phyloP scores from a whole-genome alignment of 2,888 invertebrate genomes.

The Zele albiditarsus region DNA sequence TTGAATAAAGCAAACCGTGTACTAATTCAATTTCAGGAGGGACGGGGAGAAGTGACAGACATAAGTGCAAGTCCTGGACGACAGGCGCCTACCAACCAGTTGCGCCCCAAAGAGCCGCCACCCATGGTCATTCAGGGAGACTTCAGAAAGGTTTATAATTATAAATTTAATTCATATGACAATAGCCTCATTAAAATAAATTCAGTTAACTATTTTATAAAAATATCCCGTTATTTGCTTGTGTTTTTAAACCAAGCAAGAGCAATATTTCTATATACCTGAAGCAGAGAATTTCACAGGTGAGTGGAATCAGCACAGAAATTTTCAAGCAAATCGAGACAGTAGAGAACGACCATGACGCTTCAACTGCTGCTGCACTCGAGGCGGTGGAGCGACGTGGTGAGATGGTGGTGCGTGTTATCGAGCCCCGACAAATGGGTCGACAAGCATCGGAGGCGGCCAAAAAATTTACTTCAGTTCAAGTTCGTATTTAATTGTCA shows the following conservation, averaged over 20 bases:
- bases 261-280: constrained; percentile 6
- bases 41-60: constrained; percentile 93
- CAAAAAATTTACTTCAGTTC: constrained; percentile 87
- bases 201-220: too few relatives aligned
- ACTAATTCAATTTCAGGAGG: constrained; percentile 78
- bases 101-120: constrained; percentile 79
- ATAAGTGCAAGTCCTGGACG: constrained; percentile 92
- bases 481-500: constrained; percentile 74
- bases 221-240: background rate
- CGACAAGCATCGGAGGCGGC: constrained; percentile 90
- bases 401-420: constrained; percentile 95
- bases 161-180: constrained; percentile 16
- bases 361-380: constrained; percentile 92
- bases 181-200: background rate
- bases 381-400: constrained; percentile 94
- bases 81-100: constrained; percentile 78
- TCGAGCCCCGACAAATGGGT: constrained; percentile 91
- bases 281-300: constrained; percentile 75
- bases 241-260: background rate
- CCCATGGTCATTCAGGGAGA: constrained; percentile 92
- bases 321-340: constrained; percentile 98
- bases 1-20: background rate
- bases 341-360: constrained; percentile 95
- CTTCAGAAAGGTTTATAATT: constrained; percentile 84
- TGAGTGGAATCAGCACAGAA: constrained; percentile 96